A percentile compares a stretch with the other conserved stretches of the same genome.
These are phyloP conservation scores for Mesoligia furuncula DNA, from an alignment of 2,888 invertebrate species.

Conservation along the genomic window DNA sequence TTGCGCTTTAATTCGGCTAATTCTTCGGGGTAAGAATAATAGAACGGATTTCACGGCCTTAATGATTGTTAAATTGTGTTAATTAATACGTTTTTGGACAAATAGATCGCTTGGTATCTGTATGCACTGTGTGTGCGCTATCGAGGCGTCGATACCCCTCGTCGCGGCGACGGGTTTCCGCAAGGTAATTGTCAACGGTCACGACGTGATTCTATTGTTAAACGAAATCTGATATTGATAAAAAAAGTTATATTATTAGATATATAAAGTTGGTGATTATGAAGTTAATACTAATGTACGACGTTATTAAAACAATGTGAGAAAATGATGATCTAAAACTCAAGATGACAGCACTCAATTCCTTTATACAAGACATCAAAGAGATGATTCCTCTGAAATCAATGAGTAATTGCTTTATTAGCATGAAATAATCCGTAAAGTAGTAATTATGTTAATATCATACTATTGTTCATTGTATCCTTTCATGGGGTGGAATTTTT, in stretches of 20 bases:
- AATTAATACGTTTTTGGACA: constrained; percentile 40
- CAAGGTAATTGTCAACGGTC: constrained; percentile 41
- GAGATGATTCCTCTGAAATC: constrained; percentile 27
- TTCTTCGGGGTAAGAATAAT: constrained; percentile 11
- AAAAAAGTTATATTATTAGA: neutral
- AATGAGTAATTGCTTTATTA: constrained; percentile 37
- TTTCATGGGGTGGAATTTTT: constrained; percentile 14
- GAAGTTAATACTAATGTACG: neutral
- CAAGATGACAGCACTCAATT: neutral
- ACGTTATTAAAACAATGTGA: neutral
- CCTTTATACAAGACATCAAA: neutral
- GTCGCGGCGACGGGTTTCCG: constrained; percentile 47
- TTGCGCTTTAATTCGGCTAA: constrained; percentile 7
- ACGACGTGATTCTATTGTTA: constrained; percentile 44
- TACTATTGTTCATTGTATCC: constrained; percentile 48
- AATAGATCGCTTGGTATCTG: constrained; percentile 31
- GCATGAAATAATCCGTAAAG: constrained; percentile 35
- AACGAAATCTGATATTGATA: constrained; percentile 9
- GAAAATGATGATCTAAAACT: neutral
- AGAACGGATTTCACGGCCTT: constrained; percentile 51
- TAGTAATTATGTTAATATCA: constrained; percentile 49
- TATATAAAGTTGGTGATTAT: neutral
- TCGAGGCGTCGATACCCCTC: constrained; percentile 28
- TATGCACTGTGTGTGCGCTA: constrained; percentile 41
- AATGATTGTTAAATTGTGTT: constrained; percentile 44